Evolutionary conservation across 2,113 vertebrate species (phyloP).

Genomic region (Otocyon megalotis): DNA sequence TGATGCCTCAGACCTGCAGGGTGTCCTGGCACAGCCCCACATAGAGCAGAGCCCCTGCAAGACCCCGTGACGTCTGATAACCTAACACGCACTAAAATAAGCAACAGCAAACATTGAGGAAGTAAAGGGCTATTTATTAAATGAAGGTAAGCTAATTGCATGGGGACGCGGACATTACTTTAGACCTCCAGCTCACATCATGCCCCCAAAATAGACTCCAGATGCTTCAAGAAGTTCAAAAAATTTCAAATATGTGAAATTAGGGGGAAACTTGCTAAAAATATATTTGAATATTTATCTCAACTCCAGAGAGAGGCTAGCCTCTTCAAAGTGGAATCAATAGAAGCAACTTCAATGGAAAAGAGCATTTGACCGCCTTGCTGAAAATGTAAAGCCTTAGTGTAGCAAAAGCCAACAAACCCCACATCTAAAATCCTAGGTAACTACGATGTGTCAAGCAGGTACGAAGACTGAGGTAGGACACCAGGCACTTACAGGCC

Average conservation of each 20-base stretch:
- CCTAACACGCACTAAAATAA: not conserved
- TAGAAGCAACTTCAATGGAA: not conserved
- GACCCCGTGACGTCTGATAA: not conserved
- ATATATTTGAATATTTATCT: constrained; percentile 50
- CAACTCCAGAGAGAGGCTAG: constrained; percentile 3
- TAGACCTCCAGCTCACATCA: not conserved
- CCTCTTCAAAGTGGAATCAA: constrained; percentile 48
- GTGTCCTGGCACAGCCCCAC: not conserved
- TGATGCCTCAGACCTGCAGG: accelerated
- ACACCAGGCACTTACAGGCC: accelerated
- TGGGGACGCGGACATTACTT: not conserved
- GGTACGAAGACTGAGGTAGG: accelerated
- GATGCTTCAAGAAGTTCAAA: constrained; percentile 16
- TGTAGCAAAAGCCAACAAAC: not conserved
- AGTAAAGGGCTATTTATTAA: not conserved
- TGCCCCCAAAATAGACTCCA: not conserved
- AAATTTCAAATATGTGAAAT: not conserved
- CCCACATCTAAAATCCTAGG: not conserved
- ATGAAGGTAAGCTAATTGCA: not conserved
- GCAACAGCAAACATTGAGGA: not conserved
- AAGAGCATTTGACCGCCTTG: not conserved
- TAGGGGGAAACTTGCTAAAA: constrained; percentile 36
- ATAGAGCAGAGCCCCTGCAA: not conserved
- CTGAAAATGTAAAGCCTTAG: not conserved
- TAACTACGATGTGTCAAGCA: not conserved